Conservation (phyloP, 2,888 invertebrate genomes). For the Polydrusus pterygomalis region DNA sequence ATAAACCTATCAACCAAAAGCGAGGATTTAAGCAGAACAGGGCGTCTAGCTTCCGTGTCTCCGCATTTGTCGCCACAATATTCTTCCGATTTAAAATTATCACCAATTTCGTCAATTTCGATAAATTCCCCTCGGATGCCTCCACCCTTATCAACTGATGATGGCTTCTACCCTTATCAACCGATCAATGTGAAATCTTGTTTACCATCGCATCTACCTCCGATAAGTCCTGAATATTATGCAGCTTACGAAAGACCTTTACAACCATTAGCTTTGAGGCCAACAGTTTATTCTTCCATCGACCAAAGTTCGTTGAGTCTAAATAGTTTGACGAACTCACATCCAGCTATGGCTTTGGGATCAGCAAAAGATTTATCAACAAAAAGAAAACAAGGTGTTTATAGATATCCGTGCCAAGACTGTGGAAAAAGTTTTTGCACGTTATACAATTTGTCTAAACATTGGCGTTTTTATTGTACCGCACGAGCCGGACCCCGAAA, state of each 20-base stretch:
- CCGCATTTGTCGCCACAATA: constrained; percentile 70
- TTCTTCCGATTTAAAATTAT: constrained; percentile 64
- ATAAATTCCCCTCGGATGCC: constrained; percentile 54
- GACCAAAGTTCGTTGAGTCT: constrained; percentile 71
- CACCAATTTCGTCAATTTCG: constrained; percentile 60
- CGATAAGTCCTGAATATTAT: constrained; percentile 70
- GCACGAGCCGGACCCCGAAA: constrained; percentile 90
- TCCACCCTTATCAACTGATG: constrained; percentile 63
- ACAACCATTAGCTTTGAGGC: constrained; percentile 73
- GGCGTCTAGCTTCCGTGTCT: constrained; percentile 70
- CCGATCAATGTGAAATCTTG: constrained; percentile 60
- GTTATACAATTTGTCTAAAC: constrained; percentile 94
- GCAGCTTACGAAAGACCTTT: constrained; percentile 74
- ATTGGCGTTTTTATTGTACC: constrained; percentile 96
- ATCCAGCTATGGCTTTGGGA: constrained; percentile 64
- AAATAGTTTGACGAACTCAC: constrained; percentile 67
- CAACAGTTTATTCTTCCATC: constrained; percentile 69
- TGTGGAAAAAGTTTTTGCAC: constrained; percentile 97
- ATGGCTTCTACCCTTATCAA: constrained; percentile 59
- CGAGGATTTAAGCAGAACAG: constrained; percentile 83
- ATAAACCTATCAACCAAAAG: constrained; percentile 93
- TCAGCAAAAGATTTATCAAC: constrained; percentile 70
- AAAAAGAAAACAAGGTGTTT: constrained; percentile 68
- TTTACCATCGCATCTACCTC: constrained; percentile 64
- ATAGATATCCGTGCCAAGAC: constrained; percentile 92